These are phyloP conservation scores for Nycticorax nycticorax DNA, from an alignment of 2,113 vertebrate species.

Conservation along the genomic window DNA sequence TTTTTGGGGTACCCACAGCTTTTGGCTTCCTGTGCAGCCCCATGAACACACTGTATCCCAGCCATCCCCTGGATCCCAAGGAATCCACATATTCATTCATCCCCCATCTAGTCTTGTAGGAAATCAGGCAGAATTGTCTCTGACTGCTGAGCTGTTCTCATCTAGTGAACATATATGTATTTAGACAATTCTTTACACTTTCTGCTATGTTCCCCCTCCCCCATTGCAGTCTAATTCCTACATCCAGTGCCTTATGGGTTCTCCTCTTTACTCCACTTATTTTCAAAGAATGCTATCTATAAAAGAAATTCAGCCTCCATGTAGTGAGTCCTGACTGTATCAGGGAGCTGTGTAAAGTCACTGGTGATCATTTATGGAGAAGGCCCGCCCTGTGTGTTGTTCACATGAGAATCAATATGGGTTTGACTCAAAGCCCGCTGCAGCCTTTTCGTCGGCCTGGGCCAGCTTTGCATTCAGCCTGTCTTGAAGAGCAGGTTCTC, in stretches of 20 bases:
- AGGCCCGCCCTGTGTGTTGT: not conserved
- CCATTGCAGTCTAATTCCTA: not conserved
- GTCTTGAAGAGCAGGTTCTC: not conserved
- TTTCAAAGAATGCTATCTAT: slow-evolving; percentile 29
- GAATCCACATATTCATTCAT: not conserved
- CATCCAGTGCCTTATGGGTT: not conserved
- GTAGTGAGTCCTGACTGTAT: not conserved
- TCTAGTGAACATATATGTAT: not conserved
- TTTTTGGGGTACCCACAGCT: not conserved
- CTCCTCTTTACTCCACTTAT: slow-evolving; percentile 38
- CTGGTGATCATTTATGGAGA: not conserved
- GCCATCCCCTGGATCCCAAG: not conserved
- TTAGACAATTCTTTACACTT: not conserved
- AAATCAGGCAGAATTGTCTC: not conserved
- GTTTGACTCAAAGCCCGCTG: not conserved
- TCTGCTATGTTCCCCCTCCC: not conserved
- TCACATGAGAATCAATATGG: not conserved
- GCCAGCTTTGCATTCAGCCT: not conserved
- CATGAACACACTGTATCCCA: rapidly evolving
- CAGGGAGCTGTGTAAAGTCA: not conserved
- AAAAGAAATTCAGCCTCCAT: not conserved
- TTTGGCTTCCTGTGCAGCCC: not conserved
- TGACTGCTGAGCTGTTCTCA: not conserved
- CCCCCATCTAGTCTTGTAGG: not conserved
- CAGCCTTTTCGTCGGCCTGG: not conserved